phyloP scores from a whole-genome alignment of 2,888 invertebrate species.

The Arctia plantaginis region DNA sequence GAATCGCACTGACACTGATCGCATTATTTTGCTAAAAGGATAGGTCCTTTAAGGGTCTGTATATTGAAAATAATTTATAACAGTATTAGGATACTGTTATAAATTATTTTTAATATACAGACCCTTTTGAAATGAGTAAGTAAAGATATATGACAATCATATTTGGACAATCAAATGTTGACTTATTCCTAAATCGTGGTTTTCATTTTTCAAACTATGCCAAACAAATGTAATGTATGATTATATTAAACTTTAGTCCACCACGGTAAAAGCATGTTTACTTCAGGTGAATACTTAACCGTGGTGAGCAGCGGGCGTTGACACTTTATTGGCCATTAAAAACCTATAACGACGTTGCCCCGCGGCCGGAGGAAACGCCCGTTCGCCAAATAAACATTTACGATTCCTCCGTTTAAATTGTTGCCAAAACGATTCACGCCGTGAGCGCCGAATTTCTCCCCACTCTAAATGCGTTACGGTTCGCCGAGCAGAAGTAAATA shows the following conservation, averaged over 20 bases:
- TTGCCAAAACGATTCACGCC: slow-evolving; percentile 81
- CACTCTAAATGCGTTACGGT: slow-evolving; percentile 78
- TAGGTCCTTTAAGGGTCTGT: too few relatives aligned
- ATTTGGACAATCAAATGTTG: background rate
- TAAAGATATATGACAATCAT: background rate
- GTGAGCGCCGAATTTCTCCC: slow-evolving; percentile 69
- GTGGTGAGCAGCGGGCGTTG: slow-evolving; percentile 71
- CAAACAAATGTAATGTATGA: slow-evolving; percentile 31
- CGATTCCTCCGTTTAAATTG: slow-evolving; percentile 81
- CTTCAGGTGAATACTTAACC: slow-evolving; percentile 77
- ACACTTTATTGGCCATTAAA: slow-evolving; percentile 84
- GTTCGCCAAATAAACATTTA: slow-evolving; percentile 83
- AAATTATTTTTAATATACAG: too few relatives aligned
- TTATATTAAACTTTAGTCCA: slow-evolving; percentile 27
- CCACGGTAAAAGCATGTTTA: slow-evolving; percentile 48
- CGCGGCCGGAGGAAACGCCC: slow-evolving; percentile 71
- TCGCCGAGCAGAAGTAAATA: slow-evolving; percentile 80
- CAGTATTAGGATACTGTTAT: too few relatives aligned
- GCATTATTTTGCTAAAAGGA: too few relatives aligned
- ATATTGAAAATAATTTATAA: too few relatives aligned
- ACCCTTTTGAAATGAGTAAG: background rate
- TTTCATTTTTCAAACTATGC: slow-evolving; percentile 18
- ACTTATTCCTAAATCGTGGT: background rate
- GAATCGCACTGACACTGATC: too few relatives aligned
- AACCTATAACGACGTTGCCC: slow-evolving; percentile 80